Conservation (phyloP, 2,888 invertebrate genomes). For the Acanthosepion esculentum region DNA sequence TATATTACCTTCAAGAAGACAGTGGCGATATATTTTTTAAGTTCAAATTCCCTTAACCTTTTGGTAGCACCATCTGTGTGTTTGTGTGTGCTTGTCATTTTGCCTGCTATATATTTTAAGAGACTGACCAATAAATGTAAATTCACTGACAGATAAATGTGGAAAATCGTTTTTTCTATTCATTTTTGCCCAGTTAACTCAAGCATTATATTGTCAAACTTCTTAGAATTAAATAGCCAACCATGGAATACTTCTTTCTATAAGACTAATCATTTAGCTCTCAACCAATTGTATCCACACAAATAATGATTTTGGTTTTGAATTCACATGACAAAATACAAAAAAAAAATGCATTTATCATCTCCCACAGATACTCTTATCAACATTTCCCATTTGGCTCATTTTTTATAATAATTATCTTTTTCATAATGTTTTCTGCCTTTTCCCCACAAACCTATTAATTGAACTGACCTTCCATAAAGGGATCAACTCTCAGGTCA, state of each 20-base stretch:
- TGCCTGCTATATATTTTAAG: too few species aligned
- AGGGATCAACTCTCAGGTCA: background rate
- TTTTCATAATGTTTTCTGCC: background rate
- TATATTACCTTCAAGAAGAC: too few species aligned
- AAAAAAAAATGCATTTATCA: background rate
- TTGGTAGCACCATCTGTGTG: too few species aligned
- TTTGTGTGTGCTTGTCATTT: too few species aligned
- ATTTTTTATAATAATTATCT: background rate
- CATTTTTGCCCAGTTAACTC: background rate
- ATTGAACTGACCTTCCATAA: constrained; percentile 22
- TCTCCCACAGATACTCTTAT: background rate
- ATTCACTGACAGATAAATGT: too few species aligned
- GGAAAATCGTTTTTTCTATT: background rate
- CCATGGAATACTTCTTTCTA: background rate
- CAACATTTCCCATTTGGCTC: background rate
- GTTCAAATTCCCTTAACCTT: too few species aligned
- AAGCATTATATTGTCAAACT: background rate
- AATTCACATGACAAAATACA: constrained; percentile 15
- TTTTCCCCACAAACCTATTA: background rate
- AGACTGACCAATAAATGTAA: too few species aligned
- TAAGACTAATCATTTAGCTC: background rate
- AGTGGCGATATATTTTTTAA: too few species aligned
- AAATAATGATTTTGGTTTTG: constrained; percentile 5
- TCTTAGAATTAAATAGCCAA: background rate
- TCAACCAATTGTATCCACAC: background rate